Conservation (phyloP, 2,113 vertebrate species). For the Hyperopisus bebe region DNA sequence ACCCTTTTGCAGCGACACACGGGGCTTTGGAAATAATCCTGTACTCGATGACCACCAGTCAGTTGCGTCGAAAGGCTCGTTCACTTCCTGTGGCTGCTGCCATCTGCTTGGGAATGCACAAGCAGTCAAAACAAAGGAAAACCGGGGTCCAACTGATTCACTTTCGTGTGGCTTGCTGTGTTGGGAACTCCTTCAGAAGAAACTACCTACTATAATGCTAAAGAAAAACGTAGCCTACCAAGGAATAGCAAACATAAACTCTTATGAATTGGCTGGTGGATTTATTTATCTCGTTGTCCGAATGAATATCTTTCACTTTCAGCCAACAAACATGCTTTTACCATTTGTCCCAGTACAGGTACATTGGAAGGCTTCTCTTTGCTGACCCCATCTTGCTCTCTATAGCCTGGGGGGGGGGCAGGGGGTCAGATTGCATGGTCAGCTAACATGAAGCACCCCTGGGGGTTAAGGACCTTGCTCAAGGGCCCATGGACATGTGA, state of each 20-base stretch:
- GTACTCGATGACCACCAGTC: conserved; percentile 34
- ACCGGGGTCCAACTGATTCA: conserved; percentile 18
- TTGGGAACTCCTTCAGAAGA: neutral
- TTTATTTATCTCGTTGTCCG: neutral
- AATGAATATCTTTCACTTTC: neutral
- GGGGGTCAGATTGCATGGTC: too few species aligned
- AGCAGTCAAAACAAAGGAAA: conserved; percentile 42
- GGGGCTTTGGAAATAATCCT: conserved; percentile 37
- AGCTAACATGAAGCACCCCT: too few species aligned
- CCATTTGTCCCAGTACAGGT: too few species aligned
- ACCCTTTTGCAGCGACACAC: conserved; percentile 15
- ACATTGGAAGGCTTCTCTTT: too few species aligned
- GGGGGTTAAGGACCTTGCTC: too few species aligned
- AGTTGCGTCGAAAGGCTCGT: conserved; percentile 29
- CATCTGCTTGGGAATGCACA: conserved; percentile 46
- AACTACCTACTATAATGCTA: neutral
- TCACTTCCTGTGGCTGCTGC: conserved; percentile 42
- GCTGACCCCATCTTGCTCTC: too few species aligned
- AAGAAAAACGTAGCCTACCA: neutral
- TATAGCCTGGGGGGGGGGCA: too few species aligned
- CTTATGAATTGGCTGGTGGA: neutral
- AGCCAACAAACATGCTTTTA: neutral
- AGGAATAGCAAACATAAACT: neutral
- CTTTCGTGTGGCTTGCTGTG: conserved; percentile 19
- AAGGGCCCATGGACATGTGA: too few species aligned